Conservation (phyloP, 2,888 invertebrate species). For the Machimus atricapillus region DNA sequence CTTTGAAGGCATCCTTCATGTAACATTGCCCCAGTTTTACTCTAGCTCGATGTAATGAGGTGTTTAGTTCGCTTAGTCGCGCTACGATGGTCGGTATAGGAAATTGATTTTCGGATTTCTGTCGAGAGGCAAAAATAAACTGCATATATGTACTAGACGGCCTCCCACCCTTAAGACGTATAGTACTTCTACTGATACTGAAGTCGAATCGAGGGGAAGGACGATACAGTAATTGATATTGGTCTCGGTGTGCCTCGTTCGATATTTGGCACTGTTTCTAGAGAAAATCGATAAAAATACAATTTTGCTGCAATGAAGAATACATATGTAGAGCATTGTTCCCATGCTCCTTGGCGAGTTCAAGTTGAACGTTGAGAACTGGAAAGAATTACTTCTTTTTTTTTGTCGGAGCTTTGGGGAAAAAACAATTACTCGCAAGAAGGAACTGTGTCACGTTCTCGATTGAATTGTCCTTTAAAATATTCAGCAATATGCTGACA, state of each 20-base stretch:
- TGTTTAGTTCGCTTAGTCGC: background rate
- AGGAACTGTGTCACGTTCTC: background rate
- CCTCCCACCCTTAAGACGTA: background rate
- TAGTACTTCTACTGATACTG: background rate
- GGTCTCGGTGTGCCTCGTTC: background rate
- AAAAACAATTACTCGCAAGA: background rate
- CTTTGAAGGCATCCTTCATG: background rate
- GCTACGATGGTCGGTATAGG: background rate
- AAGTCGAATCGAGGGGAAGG: background rate
- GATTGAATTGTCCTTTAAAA: background rate
- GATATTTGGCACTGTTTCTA: background rate
- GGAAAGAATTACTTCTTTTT: background rate
- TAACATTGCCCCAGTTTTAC: constrained; percentile 18
- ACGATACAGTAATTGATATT: background rate
- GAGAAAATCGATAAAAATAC: background rate
- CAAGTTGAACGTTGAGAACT: background rate
- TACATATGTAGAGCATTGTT: background rate
- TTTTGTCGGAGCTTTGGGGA: background rate
- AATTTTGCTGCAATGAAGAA: background rate
- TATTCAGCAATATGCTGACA: background rate
- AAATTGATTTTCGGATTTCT: constrained; percentile 8
- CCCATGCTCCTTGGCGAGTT: background rate
- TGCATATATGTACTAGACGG: background rate
- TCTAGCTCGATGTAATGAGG: constrained; percentile 5
- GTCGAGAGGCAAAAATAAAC: constrained; percentile 2